Evolutionary conservation across 2,797 vertebrate species (phyloP).

Genomic region (Argya squamiceps): DNA sequence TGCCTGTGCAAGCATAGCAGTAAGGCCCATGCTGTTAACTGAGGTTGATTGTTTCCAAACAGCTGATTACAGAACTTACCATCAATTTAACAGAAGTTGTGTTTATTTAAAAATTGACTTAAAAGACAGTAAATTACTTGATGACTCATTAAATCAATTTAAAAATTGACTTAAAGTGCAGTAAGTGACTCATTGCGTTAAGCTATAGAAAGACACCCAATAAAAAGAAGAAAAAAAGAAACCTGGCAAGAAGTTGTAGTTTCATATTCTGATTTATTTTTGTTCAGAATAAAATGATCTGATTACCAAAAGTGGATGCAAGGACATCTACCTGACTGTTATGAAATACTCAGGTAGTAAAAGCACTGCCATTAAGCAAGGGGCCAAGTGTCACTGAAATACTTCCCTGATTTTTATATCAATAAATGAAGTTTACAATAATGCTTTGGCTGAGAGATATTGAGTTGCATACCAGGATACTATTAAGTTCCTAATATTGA

Average conservation of each 20-base stretch:
- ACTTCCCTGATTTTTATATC: not conserved
- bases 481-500: constrained; percentile 30
- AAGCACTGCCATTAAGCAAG: not conserved
- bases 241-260: not conserved
- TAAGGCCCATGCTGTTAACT: not conserved
- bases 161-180: constrained; percentile 18
- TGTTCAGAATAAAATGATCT: not conserved
- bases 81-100: not conserved
- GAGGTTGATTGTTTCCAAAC: not conserved
- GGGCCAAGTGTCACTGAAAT: not conserved
- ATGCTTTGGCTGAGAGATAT: not conserved
- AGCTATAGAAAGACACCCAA: not conserved
- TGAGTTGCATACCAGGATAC: not conserved
- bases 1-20: not conserved
- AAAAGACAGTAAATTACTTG: constrained; percentile 31
- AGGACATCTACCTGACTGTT: not conserved
- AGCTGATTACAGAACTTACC: not conserved
- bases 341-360: not conserved
- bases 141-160: constrained; percentile 51
- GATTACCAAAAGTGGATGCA: not conserved
- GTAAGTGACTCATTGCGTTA: constrained; percentile 21
- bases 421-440: not conserved
- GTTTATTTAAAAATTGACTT: constrained; percentile 36
- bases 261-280: not conserved
- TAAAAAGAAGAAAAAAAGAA: not conserved